phyloP scores from a whole-genome alignment of 2,888 invertebrate species.

The Acrobasis suavella region DNA sequence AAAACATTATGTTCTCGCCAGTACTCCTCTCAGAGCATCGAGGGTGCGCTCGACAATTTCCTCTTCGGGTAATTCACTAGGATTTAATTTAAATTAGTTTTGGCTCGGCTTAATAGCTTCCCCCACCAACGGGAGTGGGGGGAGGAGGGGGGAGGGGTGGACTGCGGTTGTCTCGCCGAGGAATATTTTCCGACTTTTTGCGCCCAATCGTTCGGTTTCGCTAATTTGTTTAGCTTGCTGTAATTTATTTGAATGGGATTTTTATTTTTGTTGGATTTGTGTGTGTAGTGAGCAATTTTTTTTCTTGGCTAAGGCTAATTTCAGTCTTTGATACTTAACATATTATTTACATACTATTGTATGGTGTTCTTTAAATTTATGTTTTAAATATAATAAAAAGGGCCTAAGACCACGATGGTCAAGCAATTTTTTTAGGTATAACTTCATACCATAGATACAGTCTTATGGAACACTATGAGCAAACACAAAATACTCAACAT shows the following conservation, averaged over 20 bases:
- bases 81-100: slow-evolving; percentile 90
- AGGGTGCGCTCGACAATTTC: slow-evolving; percentile 82
- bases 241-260: slow-evolving; percentile 2
- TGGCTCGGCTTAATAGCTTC: slow-evolving; percentile 95
- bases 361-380: too few relatives aligned
- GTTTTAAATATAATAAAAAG: too few relatives aligned
- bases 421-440: too few relatives aligned
- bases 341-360: too few relatives aligned
- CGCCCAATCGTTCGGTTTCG: slow-evolving; percentile 14
- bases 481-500: too few relatives aligned
- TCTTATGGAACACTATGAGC: too few relatives aligned
- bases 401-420: too few relatives aligned
- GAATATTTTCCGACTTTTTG: slow-evolving; percentile 33
- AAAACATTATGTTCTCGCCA: slow-evolving; percentile 39
- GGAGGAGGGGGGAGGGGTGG: slow-evolving; percentile 55
- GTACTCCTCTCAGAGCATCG: slow-evolving; percentile 71
- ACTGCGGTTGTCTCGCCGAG: slow-evolving; percentile 41
- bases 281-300: neutral
- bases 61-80: slow-evolving; percentile 87
- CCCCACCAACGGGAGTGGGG: slow-evolving; percentile 64
- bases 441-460: too few relatives aligned
- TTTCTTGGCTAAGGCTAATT: too few relatives aligned
- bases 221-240: slow-evolving; percentile 19
- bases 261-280: slow-evolving; percentile 9
- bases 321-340: too few relatives aligned